Evolutionary conservation across 2,797 vertebrate species (phyloP), one percentile per base, ranked within the genome.

Genomic region (Cephalopachus bancanus): DNA sequence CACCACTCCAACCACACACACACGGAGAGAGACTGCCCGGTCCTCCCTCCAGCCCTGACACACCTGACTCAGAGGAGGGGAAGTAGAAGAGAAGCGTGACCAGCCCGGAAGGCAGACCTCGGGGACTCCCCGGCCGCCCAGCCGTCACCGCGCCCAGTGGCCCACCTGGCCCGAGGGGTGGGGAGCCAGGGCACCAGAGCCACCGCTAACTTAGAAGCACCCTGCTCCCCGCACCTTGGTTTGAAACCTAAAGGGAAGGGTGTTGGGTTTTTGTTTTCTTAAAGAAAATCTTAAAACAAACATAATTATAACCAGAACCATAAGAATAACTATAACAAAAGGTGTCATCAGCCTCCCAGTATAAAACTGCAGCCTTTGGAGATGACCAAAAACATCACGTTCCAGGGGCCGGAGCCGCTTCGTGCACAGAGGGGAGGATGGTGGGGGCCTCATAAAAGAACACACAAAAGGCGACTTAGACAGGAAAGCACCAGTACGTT

Each of bases 401-500:
- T 98, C 98, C 99, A 98, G 98, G 99, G 98, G 98, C 98, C 97
- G 60, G 97, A 96, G 96, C 98, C 98, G 97, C 98, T 98, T 98
- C 98, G 98, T 98, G 98, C 98, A 96, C 97, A 98, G 97, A 97
- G 98, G 98, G 98, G 98, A 97, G 95, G 98, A 96, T 97, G 97
- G 98, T 96, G 98, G 97, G 95, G 97, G 95, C 96, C 96, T 97
- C 95, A 96, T 97, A 97, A 98, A 98, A 98, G 98, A 97, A 97
- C 97, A 98, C 97, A 97, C 97, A 98, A 98, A 98, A 99, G 98
- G 98, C 99, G 97, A 98, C 98, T 98, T 97, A 98, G 98, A 96
- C 98, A 98, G 98, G 98, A 98, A 98, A 99, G 99, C 99, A 99
- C 99, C 99, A 99, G 99, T 98, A 99, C 97, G 98, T 98, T 98